A percentile compares a stretch with the other conserved stretches of the same genome.
Conservation (phyloP, 23 tunicate species). For the Styela clava region DNA sequence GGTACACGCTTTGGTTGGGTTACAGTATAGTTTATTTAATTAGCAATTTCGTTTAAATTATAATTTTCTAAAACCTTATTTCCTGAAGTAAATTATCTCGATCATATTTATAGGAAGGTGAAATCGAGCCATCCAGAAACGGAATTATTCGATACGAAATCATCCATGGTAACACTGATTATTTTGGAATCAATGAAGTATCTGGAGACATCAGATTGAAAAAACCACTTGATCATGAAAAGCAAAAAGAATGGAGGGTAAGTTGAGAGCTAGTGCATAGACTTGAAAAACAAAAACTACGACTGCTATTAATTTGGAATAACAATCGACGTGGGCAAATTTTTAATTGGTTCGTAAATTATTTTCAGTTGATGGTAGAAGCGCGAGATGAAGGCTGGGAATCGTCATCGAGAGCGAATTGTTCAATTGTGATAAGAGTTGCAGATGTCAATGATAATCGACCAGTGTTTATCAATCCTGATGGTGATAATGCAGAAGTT, state of each 20-base stretch:
- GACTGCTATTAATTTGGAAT: neutral
- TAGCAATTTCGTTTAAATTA: neutral
- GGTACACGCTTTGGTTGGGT: neutral
- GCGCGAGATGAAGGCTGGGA: slow-evolving; percentile 67
- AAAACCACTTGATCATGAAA: slow-evolving; percentile 55
- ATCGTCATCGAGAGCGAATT: slow-evolving; percentile 26
- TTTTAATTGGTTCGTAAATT: neutral
- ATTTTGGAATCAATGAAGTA: slow-evolving; percentile 43
- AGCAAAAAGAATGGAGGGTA: slow-evolving; percentile 41
- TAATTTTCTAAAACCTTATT: neutral
- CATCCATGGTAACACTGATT: slow-evolving; percentile 38
- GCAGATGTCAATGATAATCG: slow-evolving; percentile 78
- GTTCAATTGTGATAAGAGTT: slow-evolving; percentile 29
- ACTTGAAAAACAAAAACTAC: neutral
- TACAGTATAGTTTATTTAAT: neutral
- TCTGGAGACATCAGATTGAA: slow-evolving; percentile 52
- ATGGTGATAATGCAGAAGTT: slow-evolving; percentile 30
- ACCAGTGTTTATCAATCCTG: slow-evolving; percentile 51
- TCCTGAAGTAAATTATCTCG: neutral
- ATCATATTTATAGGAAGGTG: slow-evolving; percentile 34
- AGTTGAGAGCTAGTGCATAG: too few species aligned
- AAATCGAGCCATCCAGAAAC: slow-evolving; percentile 50
- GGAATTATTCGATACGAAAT: slow-evolving; percentile 55
- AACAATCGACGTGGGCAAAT: neutral
- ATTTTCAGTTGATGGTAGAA: slow-evolving; percentile 42